These are phyloP conservation scores for Origma solitaria DNA, from an alignment of 2,113 vertebrate genomes.

Conservation along the genomic window DNA sequence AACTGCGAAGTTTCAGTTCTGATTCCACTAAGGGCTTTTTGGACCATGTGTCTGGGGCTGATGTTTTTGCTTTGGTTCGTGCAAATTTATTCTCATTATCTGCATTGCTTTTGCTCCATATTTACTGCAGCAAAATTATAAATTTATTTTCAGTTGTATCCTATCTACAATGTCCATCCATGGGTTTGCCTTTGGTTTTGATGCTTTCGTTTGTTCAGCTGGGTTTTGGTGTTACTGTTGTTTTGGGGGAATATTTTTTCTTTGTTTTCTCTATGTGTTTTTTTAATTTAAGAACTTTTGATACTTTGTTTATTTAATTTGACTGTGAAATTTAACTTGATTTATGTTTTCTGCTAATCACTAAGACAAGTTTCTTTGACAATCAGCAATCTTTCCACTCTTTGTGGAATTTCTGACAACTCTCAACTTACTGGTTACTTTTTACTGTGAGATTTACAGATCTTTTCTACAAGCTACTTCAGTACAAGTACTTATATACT, in stretches of 20 bases:
- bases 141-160: background rate
- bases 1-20: background rate
- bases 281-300: background rate
- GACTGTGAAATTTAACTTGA: background rate
- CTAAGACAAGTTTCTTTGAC: background rate
- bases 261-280: background rate
- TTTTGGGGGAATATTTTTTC: background rate
- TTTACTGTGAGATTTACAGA: background rate
- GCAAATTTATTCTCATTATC: background rate
- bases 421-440: background rate
- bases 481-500: background rate
- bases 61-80: background rate
- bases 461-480: background rate
- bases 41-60: fast-evolving
- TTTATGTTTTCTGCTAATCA: background rate
- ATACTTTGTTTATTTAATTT: background rate
- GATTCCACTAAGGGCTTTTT: background rate
- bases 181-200: background rate
- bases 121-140: background rate
- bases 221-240: background rate
- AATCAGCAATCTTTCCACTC: background rate
- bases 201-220: background rate
- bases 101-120: background rate
- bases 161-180: background rate
- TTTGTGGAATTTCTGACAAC: background rate